phyloP scores from a whole-genome alignment of 2,888 invertebrate genomes.

The Aquatica leii region DNA sequence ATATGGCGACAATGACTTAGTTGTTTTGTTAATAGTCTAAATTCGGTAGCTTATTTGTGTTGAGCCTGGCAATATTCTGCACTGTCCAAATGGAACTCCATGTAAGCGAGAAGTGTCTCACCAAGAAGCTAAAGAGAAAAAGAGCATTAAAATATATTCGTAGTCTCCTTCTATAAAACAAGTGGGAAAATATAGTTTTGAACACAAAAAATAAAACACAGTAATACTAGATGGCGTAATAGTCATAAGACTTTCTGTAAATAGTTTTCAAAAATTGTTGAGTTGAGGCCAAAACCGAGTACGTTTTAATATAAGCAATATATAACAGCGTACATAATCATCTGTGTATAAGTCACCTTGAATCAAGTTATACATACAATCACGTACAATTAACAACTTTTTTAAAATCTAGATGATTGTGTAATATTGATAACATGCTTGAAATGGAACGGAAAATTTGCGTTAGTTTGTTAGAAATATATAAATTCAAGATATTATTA shows the following conservation, averaged over 20 bases:
- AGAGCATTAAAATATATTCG: conserved; percentile 25
- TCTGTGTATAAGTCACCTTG: conserved; percentile 31
- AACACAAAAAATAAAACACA: conserved; percentile 18
- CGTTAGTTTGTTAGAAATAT: not conserved
- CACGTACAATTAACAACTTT: not conserved
- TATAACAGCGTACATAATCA: conserved; percentile 16
- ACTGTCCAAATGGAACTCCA: conserved; percentile 98
- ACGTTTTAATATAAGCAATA: conserved; percentile 31
- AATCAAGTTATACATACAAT: conserved; percentile 14
- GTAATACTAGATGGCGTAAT: conserved; percentile 18
- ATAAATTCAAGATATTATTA: not conserved
- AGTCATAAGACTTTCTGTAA: conserved; percentile 32
- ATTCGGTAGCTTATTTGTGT: conserved; percentile 80
- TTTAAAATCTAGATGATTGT: conserved; percentile 1
- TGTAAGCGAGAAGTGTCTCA: conserved; percentile 92
- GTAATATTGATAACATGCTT: conserved; percentile 2
- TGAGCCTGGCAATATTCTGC: conserved; percentile 99
- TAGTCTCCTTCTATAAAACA: too few relatives aligned
- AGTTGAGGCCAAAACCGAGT: conserved; percentile 23
- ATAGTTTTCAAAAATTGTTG: conserved; percentile 32
- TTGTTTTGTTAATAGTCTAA: conserved; percentile 23
- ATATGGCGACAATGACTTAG: conserved; percentile 31
- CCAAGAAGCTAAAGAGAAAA: conserved; percentile 77
- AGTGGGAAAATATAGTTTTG: not conserved
- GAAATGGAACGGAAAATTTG: not conserved